Evolutionary conservation across 2,888 invertebrate species (phyloP), one percentile per base, ranked within the genome.

Genomic region (Dasypogon diadema): DNA sequence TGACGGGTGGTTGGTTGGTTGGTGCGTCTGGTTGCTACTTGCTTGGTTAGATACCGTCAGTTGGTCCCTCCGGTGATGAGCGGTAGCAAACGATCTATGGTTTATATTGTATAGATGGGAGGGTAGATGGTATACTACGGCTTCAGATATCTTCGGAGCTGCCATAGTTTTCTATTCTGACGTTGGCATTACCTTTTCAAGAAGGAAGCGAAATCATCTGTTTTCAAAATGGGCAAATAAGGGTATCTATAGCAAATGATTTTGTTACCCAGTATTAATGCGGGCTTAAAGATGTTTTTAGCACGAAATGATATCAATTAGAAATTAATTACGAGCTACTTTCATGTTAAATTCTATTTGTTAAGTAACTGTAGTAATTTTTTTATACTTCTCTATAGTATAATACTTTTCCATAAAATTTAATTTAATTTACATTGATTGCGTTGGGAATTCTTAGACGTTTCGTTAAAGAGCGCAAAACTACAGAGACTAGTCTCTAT

Each of bases 41-140:
- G 60, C 42, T 12, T 37, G 60, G 37, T 21, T 34, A 60, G 60
- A 60, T 16, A 60, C 37, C 58, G 58, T 34, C 60, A 18, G 60
- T 60, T 26, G 34, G 60, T 60, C 60, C 26, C 60, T 60, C 60
- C 37, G 42, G 60, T 37, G 60, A 60, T 60, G 42, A 60, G 60
- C 21, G n/a, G 18, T 37, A 60, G 8, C 18, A 60, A 16, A 30
- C 37, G 4, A 21, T 51, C 18, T 21, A 5, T 37, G 10, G 37
- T 37, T 6, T 16, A 16, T 18, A 12, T 37, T 42, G n/a, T 4
- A 60, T 21, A 34, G 37, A 18, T 37, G 37, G 8, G 42, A 12
- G n/a, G 8, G 42, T 6, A 12, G 2, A 12, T 42, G 42, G 12
- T 42, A 12, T 34, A 30, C n/a, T 60, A 37, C 34, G 60, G 37